These are phyloP conservation scores for Brachyhypopomus gauderio DNA, from an alignment of 2,113 vertebrate genomes.

Conservation along the genomic window DNA sequence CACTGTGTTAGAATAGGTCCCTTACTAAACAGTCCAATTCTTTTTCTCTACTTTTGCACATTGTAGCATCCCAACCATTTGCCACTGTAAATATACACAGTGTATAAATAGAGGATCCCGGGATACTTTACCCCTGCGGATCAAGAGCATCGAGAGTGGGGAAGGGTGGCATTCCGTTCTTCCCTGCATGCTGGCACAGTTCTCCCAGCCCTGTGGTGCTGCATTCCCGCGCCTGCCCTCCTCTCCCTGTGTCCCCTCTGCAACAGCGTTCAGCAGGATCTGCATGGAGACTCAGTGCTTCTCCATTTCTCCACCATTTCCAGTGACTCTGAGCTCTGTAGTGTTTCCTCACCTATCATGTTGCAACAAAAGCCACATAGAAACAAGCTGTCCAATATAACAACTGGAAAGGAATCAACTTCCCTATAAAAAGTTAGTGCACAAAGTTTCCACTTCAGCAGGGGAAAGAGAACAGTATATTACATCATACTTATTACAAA, in stretches of 20 bases:
- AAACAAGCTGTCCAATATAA: conserved; percentile 71
- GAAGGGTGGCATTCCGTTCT: conserved; percentile 64
- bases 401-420: conserved; percentile 60
- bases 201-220: conserved; percentile 67
- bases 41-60: conserved; percentile 64
- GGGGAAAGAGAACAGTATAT: neutral
- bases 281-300: neutral
- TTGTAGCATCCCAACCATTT: conserved; percentile 70
- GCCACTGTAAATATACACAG: conserved; percentile 71
- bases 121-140: conserved; percentile 72
- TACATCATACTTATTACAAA: too few relatives aligned
- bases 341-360: conserved; percentile 27
- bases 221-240: conserved; percentile 56
- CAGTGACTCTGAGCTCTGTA: conserved; percentile 9
- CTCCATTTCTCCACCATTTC: neutral
- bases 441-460: neutral
- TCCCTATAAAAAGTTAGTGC: conserved; percentile 47
- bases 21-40: conserved; percentile 57
- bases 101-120: conserved; percentile 76
- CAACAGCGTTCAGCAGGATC: conserved; percentile 10
- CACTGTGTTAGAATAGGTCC: conserved; percentile 49
- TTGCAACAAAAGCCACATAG: conserved; percentile 57
- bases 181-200: conserved; percentile 55
- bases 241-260: neutral
- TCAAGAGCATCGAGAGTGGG: conserved; percentile 60